phyloP scores from a whole-genome alignment of 1,140 invertebrate genomes.

The Chironomus tepperi region DNA sequence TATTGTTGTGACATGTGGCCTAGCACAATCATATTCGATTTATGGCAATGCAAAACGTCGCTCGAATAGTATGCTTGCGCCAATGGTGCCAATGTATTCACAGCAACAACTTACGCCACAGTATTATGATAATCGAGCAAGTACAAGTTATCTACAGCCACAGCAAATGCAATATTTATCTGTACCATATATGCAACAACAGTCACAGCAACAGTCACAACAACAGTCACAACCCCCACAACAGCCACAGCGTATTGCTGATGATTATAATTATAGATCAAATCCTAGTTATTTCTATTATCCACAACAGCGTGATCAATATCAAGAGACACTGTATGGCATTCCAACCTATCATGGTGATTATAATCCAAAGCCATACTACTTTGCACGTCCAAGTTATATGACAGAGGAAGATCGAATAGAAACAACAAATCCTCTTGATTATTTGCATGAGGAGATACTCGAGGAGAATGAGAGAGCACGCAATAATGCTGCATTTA shows the following conservation, averaged over 20 bases:
- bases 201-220: too few relatives aligned
- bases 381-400: slow-evolving; percentile 27
- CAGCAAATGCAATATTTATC: neutral
- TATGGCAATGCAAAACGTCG: neutral
- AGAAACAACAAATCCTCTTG: slow-evolving; percentile 30
- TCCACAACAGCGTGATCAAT: slow-evolving; percentile 23
- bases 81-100: neutral
- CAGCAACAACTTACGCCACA: neutral
- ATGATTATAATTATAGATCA: slow-evolving; percentile 16
- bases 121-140: neutral
- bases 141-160: neutral
- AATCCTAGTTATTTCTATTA: slow-evolving; percentile 26
- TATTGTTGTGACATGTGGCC: neutral
- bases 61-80: slow-evolving; percentile 2
- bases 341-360: slow-evolving; percentile 27
- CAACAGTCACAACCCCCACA: neutral
- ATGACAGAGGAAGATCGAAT: slow-evolving; percentile 31
- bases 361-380: slow-evolving; percentile 27
- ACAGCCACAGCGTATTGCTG: neutral
- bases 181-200: neutral
- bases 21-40: neutral
- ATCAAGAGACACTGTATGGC: slow-evolving; percentile 25
- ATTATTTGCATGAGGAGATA: slow-evolving; percentile 28
- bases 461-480: slow-evolving; percentile 38
- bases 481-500: slow-evolving; percentile 38